These are phyloP conservation scores for Temnothorax ravouxi DNA, from an alignment of 2,888 invertebrate species.

Conservation along the genomic window DNA sequence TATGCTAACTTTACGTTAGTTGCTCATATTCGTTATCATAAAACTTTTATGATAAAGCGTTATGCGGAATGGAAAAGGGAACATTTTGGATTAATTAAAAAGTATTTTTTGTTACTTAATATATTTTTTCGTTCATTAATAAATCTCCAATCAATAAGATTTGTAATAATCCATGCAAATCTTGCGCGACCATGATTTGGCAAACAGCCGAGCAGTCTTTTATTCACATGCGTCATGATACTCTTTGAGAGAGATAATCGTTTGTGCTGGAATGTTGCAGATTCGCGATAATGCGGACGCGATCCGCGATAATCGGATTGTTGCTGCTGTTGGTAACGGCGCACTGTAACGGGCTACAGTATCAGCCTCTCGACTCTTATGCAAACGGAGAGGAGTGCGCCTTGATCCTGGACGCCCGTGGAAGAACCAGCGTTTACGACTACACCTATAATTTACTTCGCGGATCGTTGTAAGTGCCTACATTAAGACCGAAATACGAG, in stretches of 20 bases:
- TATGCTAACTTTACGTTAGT: not conserved
- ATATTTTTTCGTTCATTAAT: not conserved
- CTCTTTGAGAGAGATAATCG: constrained; percentile 26
- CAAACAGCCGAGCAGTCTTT: not conserved
- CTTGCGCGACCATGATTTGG: not conserved
- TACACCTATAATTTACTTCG: constrained; percentile 94
- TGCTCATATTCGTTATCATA: not conserved
- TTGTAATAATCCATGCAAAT: not conserved
- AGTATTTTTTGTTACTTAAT: not conserved
- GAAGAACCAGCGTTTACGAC: constrained; percentile 93
- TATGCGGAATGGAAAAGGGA: not conserved
- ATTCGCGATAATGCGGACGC: constrained; percentile 74
- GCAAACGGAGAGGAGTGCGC: constrained; percentile 90
- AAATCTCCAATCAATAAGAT: not conserved
- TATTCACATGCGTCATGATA: not conserved
- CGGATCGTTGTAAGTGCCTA: constrained; percentile 91
- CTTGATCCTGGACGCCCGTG: constrained; percentile 92
- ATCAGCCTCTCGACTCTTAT: constrained; percentile 80
- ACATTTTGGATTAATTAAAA: not conserved
- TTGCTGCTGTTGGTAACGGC: constrained; percentile 66
- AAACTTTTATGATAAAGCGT: not conserved
- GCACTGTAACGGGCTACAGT: constrained; percentile 77
- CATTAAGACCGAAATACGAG: constrained; percentile 32
- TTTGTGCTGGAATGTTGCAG: constrained; percentile 73
- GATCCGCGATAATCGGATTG: constrained; percentile 71